Evolutionary conservation across 2,113 vertebrate species (phyloP).

Genomic region (Nymphicus hollandicus): DNA sequence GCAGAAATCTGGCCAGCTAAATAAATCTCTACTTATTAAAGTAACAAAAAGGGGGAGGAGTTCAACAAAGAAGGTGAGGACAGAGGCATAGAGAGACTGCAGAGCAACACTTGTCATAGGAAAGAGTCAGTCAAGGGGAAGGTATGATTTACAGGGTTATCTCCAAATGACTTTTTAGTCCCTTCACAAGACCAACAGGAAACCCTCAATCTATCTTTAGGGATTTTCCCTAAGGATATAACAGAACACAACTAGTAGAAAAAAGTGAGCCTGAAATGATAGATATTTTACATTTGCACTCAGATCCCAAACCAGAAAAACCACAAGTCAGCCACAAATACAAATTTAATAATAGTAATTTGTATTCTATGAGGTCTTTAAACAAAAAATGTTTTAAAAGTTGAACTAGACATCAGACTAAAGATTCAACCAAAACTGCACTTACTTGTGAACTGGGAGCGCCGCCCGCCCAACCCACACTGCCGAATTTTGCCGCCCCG

Average conservation of each 20-base stretch:
- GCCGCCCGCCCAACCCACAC: constrained; percentile 87
- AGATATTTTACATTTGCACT: background rate
- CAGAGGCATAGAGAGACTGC: background rate
- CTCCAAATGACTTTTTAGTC: background rate
- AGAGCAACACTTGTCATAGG: background rate
- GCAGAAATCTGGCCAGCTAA: background rate
- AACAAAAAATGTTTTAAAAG: background rate
- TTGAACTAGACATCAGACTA: background rate
- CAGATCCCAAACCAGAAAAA: background rate
- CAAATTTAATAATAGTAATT: background rate
- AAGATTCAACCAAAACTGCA: constrained; percentile 10
- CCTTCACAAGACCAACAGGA: background rate
- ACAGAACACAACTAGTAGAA: background rate
- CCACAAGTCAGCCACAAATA: background rate
- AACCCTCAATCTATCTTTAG: background rate
- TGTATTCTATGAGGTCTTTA: background rate
- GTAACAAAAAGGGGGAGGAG: background rate
- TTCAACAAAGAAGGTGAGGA: background rate
- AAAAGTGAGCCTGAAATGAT: background rate
- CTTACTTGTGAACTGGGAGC: constrained; percentile 90
- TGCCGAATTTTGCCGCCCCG: constrained; percentile 86
- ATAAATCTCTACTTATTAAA: background rate
- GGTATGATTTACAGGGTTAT: background rate
- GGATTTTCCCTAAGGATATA: background rate
- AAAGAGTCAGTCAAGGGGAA: background rate